A percentile compares a stretch with the other conserved stretches of the same genome.
Evolutionary conservation across 2,113 vertebrate species (phyloP).

Genomic region (Microtus montanus): DNA sequence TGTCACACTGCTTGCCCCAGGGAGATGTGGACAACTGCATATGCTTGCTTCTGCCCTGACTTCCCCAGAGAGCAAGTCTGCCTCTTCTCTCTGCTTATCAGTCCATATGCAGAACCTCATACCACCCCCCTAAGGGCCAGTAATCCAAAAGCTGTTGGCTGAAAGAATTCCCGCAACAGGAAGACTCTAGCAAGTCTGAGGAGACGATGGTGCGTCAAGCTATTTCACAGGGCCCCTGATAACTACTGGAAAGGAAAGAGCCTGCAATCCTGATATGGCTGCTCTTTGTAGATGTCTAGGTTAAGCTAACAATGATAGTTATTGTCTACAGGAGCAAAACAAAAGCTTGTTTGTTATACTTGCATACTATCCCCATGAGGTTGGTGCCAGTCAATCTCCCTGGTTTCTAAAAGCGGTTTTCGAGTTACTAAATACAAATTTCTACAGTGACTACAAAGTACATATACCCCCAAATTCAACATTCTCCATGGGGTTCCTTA

Average conservation of each 20-base stretch:
- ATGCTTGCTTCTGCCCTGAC: no score
- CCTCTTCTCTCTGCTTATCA: no score
- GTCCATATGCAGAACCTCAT: no score
- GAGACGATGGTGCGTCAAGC: not conserved
- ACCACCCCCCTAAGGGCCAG: no score
- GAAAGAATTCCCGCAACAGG: no score
- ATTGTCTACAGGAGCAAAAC: not conserved
- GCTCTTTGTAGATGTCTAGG: not conserved
- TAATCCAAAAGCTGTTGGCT: no score
- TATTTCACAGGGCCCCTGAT: not conserved
- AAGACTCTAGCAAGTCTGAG: not conserved
- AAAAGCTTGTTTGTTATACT: not conserved
- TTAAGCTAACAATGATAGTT: not conserved
- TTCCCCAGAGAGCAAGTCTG: no score
- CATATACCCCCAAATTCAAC: not conserved
- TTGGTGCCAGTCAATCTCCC: not conserved
- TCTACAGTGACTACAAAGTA: not conserved
- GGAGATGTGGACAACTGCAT: no score
- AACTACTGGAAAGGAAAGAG: not conserved
- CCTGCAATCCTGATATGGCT: not conserved
- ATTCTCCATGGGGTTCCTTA: not conserved
- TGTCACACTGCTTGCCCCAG: no score
- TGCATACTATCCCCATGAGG: not conserved
- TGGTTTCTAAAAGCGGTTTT: not conserved
- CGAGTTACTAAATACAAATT: not conserved